These are phyloP conservation scores for Eustalomyia histrio DNA, from an alignment of 2,888 invertebrate genomes.

Conservation along the genomic window DNA sequence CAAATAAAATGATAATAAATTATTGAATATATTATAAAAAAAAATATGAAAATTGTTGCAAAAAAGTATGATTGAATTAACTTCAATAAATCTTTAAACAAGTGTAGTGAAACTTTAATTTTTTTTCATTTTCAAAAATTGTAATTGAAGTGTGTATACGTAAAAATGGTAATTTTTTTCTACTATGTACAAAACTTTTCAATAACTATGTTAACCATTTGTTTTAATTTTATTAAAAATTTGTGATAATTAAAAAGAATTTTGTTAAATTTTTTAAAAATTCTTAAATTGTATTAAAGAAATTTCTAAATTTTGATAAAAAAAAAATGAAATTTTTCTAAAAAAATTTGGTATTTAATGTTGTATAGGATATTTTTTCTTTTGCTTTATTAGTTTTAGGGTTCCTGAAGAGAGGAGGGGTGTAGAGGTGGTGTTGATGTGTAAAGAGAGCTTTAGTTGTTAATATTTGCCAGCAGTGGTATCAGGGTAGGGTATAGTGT, in stretches of 20 bases:
- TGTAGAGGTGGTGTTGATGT: slow-evolving; percentile 6
- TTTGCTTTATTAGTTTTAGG: slow-evolving; percentile 49
- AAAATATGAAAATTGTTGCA: background rate
- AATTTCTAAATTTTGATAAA: slow-evolving; percentile 23
- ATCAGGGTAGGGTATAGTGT: slow-evolving; percentile 42
- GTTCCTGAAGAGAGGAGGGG: slow-evolving; percentile 28
- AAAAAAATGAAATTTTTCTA: background rate
- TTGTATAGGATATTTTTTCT: slow-evolving; percentile 46
- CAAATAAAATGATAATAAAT: no score
- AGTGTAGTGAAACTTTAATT: slow-evolving; percentile 21
- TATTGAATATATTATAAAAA: background rate
- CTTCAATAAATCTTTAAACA: background rate
- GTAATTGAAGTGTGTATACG: slow-evolving; percentile 60
- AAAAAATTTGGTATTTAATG: slow-evolving; percentile 21
- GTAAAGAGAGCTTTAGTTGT: background rate
- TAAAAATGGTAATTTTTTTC: slow-evolving; percentile 60
- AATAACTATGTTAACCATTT: slow-evolving; percentile 36
- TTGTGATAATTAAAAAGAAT: background rate
- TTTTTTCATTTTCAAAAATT: slow-evolving; percentile 24
- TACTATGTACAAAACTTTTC: background rate
- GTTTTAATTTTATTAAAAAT: slow-evolving; percentile 32
- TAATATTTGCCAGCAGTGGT: background rate
- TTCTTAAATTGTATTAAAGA: background rate
- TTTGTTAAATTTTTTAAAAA: background rate
- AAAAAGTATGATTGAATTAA: background rate